Percentiles rank a stretch among this genome's conserved stretches.
These are phyloP conservation scores for silkworm (Bombyx mori) DNA, from an alignment of 1,140 invertebrate genomes.

Conservation along the genomic window ASM3026992v2 NC_085129.1:11197501-11198000, in stretches of 20 bases:
- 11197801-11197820: slow-evolving; percentile 22
- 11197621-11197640: slow-evolving; percentile 39
- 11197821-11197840: slow-evolving; percentile 23
- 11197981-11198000: slow-evolving; percentile 24
- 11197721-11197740: slow-evolving; percentile 44
- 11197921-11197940: slow-evolving; percentile 20
- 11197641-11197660: slow-evolving; percentile 44
- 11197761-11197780: slow-evolving; percentile 22
- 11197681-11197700: slow-evolving; percentile 44
- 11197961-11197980: slow-evolving; percentile 12
- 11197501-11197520: no score
- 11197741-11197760: slow-evolving; percentile 51
- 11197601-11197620: neutral
- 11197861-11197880: slow-evolving; percentile 22
- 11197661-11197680: slow-evolving; percentile 45
- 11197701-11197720: slow-evolving; percentile 51
- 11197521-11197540: no score
- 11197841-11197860: slow-evolving; percentile 16
- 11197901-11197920: slow-evolving; percentile 8
- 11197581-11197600: neutral
- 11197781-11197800: slow-evolving; percentile 17
- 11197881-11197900: slow-evolving; percentile 17
- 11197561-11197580: no score
- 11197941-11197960: slow-evolving; percentile 20
- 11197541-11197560: no score